These are phyloP conservation scores for Thalassaphorura encarpata DNA, from an alignment of 1,140 invertebrate genomes.

Conservation along the genomic window DNA sequence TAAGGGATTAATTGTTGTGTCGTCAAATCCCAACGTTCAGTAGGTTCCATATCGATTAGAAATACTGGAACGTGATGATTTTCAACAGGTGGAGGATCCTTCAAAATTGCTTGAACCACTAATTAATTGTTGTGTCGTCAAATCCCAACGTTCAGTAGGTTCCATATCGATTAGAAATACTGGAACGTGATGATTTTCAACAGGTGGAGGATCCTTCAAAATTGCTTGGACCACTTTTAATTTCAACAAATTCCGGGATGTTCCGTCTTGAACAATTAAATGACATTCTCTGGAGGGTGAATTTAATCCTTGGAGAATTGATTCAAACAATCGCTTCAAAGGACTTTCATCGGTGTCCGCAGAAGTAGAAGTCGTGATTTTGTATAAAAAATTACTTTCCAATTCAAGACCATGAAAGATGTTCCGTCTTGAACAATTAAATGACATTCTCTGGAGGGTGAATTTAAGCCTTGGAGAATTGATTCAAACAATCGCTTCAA, in stretches of 20 bases:
- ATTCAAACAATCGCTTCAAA: conserved; percentile 36
- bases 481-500: conserved; percentile 36
- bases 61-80: conserved; percentile 89
- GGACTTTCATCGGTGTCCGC: conserved; percentile 38
- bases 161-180: conserved; percentile 57
- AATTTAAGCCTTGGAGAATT: conserved; percentile 37
- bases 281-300: conserved; percentile 31
- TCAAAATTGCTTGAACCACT: conserved; percentile 25
- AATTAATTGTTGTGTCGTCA: conserved; percentile 83
- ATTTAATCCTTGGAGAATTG: conserved; percentile 37
- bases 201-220: conserved; percentile 56
- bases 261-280: conserved; percentile 22
- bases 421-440: conserved; percentile 24
- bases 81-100: conserved; percentile 64
- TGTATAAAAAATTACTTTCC: too few relatives aligned
- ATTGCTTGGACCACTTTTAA: conserved; percentile 31
- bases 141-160: conserved; percentile 65
- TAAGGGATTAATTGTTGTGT: conserved; percentile 79
- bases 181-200: conserved; percentile 84
- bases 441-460: conserved; percentile 29
- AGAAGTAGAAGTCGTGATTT: conserved; percentile 33
- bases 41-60: conserved; percentile 47
- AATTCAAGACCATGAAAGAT: too few relatives aligned
- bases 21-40: conserved; percentile 77
- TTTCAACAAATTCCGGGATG: conserved; percentile 4